phyloP scores from a whole-genome alignment of 2,797 vertebrate genomes.

The Acestrorhynchus altus region DNA sequence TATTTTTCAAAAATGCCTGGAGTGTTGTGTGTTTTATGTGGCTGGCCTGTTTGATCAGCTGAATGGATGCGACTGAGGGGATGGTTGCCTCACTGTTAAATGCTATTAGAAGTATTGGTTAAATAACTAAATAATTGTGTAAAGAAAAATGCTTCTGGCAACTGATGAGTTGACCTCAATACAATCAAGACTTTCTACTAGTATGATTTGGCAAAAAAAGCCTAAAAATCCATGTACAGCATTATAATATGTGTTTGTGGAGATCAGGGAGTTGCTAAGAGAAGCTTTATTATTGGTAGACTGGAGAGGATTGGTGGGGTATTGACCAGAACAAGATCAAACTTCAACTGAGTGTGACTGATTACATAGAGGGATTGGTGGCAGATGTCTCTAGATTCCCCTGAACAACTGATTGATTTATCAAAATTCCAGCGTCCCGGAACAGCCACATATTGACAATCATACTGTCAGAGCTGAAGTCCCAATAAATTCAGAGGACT shows the following conservation, averaged over 20 bases:
- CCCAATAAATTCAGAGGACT: too few relatives aligned
- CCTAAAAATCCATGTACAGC: conserved; percentile 13
- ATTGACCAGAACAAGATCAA: conserved; percentile 73
- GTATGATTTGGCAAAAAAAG: conserved; percentile 14
- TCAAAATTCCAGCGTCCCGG: conserved; percentile 15
- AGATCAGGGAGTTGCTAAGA: conserved; percentile 48
- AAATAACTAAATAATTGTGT: not conserved
- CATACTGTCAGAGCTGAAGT: not conserved
- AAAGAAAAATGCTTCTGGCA: not conserved
- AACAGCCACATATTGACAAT: not conserved
- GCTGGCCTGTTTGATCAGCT: not conserved
- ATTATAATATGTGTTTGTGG: conserved; percentile 1
- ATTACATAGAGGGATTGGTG: conserved; percentile 61
- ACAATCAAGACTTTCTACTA: conserved; percentile 13
- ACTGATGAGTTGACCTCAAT: not conserved
- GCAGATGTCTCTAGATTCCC: conserved; percentile 59
- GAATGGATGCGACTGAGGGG: not conserved
- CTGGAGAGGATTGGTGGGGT: conserved; percentile 53
- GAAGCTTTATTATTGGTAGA: conserved; percentile 69
- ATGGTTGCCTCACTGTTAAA: not conserved
- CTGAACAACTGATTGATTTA: conserved; percentile 62
- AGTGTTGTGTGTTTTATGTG: conserved; percentile 2
- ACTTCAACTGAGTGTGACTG: conserved; percentile 63
- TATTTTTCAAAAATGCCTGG: conserved; percentile 79
- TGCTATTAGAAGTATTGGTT: not conserved